These are phyloP conservation scores for Carassius auratus DNA, from an alignment of 2,113 vertebrate species.

Conservation along the genomic window DNA sequence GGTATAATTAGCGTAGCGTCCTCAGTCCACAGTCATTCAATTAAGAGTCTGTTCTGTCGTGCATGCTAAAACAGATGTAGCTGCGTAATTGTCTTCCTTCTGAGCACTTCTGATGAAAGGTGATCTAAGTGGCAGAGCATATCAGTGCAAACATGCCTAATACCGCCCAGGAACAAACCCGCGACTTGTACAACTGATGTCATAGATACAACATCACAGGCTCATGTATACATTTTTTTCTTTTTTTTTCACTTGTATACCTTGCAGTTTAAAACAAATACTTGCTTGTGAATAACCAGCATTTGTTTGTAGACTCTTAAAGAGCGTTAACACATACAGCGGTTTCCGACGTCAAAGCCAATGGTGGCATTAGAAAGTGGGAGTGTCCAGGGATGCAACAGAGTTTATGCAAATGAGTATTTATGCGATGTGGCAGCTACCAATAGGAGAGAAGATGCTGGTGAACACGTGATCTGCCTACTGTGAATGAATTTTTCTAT, in stretches of 20 bases:
- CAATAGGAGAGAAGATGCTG: not conserved
- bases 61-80: constrained; percentile 27
- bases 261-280: constrained; percentile 57
- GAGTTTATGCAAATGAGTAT: not conserved
- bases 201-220: constrained; percentile 38
- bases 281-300: not conserved
- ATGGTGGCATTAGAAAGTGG: not conserved
- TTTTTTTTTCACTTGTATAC: constrained; percentile 19
- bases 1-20: constrained; percentile 42
- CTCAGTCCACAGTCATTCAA: constrained; percentile 32
- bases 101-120: not conserved
- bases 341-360: not conserved
- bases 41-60: constrained; percentile 16
- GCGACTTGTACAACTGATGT: constrained; percentile 37
- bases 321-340: not conserved
- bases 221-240: constrained; percentile 55
- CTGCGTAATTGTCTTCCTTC: not conserved
- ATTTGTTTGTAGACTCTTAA: not conserved
- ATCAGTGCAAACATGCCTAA: constrained; percentile 18
- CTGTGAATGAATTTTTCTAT: not conserved
- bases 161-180: constrained; percentile 39
- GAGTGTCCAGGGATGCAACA: not conserved
- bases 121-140: not conserved
- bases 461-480: not conserved
- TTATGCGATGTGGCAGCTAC: not conserved